A percentile compares a stretch with the other conserved stretches of the same genome.
Conservation (phyloP, 2,888 invertebrate genomes). For the Azorinus chamasolen region DNA sequence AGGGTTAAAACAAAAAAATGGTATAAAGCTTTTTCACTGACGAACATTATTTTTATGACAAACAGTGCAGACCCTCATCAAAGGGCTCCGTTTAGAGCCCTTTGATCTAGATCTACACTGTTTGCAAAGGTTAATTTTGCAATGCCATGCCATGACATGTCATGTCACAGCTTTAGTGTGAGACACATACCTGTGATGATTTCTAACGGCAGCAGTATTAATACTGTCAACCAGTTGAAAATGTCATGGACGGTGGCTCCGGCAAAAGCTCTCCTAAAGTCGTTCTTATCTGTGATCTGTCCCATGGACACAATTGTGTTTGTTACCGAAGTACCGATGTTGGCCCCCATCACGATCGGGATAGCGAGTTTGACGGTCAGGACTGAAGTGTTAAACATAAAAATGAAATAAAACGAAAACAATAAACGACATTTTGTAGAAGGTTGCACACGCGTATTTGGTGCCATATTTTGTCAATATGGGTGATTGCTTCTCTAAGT, state of each 20-base stretch:
- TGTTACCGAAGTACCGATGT: conserved; percentile 88
- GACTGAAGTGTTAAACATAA: conserved; percentile 71
- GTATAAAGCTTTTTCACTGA: too few species aligned
- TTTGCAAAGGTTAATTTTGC: too few species aligned
- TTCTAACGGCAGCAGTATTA: conserved; percentile 88
- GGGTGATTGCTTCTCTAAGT: too few species aligned
- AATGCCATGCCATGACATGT: background rate
- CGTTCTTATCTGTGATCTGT: conserved; percentile 83
- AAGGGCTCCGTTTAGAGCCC: too few species aligned
- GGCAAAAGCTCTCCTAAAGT: conserved; percentile 88
- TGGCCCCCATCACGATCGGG: conserved; percentile 88
- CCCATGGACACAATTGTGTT: conserved; percentile 88
- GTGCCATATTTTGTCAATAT: too few species aligned
- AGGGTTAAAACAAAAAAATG: too few species aligned
- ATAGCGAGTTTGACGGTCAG: conserved; percentile 87
- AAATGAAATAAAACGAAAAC: too few species aligned
- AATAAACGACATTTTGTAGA: too few species aligned
- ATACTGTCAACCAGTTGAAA: conserved; percentile 88
- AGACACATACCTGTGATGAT: conserved; percentile 75
- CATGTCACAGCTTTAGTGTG: background rate
- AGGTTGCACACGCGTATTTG: too few species aligned
- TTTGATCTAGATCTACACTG: too few species aligned
- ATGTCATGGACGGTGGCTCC: conserved; percentile 88
- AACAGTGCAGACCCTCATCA: too few species aligned
- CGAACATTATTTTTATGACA: too few species aligned